Evolutionary conservation across 92 coral and sea anemone species (phyloP).

Genomic region (Epizoanthus scotinus): DNA sequence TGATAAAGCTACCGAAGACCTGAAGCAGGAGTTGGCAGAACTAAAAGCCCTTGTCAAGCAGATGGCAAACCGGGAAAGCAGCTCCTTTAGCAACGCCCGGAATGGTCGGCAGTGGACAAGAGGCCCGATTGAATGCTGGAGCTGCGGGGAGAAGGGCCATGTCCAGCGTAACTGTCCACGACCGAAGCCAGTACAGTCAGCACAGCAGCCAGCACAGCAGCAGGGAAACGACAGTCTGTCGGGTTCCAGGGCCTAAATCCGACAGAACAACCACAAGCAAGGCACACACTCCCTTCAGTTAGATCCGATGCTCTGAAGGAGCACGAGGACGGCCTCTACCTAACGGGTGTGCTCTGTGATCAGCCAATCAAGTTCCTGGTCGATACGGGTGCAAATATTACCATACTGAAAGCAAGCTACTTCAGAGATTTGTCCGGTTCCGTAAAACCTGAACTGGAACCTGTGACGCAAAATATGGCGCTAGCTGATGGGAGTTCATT

Average conservation of each 20-base stretch:
- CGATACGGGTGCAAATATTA: constrained; percentile 55
- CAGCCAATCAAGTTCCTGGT: constrained; percentile 55
- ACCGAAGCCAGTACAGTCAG: constrained; percentile 1
- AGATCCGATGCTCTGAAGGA: constrained; percentile 18
- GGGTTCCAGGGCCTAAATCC: constrained; percentile 49
- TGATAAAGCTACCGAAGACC: not conserved
- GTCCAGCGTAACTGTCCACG: constrained; percentile 26
- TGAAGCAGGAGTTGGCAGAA: constrained; percentile 22
- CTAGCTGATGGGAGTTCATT: constrained; percentile 52
- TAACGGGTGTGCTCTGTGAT: constrained; percentile 35
- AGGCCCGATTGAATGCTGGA: constrained; percentile 39
- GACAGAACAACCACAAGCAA: constrained; percentile 25
- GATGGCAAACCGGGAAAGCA: constrained; percentile 1
- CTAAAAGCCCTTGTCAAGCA: constrained; percentile 1
- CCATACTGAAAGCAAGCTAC: constrained; percentile 40
- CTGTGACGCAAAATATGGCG: constrained; percentile 34
- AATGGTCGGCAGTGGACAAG: constrained; percentile 30
- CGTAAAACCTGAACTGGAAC: constrained; percentile 23
- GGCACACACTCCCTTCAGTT: constrained; percentile 44
- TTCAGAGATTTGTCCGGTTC: not conserved
- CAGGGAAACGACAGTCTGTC: constrained; percentile 53
- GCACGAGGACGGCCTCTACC: constrained; percentile 39
- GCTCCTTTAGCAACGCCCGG: not conserved
- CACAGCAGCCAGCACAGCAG: not conserved
- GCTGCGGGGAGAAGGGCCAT: constrained; percentile 38